Evolutionary conservation across 2,888 invertebrate genomes (phyloP).

Genomic region (Cremastinae sp.): DNA sequence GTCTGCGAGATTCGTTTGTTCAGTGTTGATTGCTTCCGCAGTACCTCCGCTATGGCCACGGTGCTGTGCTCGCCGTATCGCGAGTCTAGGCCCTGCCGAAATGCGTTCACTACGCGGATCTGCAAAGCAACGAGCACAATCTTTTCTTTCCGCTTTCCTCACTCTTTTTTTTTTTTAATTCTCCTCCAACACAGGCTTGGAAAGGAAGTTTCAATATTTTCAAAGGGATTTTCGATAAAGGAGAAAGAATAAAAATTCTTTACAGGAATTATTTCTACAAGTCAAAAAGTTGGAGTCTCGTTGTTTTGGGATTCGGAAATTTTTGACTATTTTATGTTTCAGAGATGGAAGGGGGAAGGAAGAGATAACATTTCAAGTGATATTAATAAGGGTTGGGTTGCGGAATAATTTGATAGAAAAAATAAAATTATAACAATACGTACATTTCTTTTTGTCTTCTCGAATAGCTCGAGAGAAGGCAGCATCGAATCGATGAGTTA

Average conservation of each 20-base stretch:
- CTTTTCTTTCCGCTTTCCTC: slow-evolving; percentile 24
- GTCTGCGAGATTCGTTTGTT: slow-evolving; percentile 95
- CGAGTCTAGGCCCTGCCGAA: slow-evolving; percentile 98
- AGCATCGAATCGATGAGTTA: slow-evolving; percentile 17
- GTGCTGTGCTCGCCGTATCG: slow-evolving; percentile 95
- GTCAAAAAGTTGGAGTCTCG: no score
- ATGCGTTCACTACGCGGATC: slow-evolving; percentile 99
- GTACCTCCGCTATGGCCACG: slow-evolving; percentile 95
- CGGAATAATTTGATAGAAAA: slow-evolving; percentile 13
- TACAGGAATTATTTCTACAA: no score
- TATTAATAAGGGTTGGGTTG: neutral
- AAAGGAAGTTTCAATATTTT: neutral
- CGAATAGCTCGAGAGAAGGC: slow-evolving; percentile 35
- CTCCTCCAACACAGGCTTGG: neutral
- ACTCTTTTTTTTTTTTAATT: slow-evolving; percentile 11
- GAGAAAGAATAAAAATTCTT: no score
- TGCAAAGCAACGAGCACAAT: slow-evolving; percentile 82
- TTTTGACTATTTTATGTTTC: no score
- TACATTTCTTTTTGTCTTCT: slow-evolving; percentile 35
- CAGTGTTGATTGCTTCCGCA: slow-evolving; percentile 95
- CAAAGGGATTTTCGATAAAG: neutral
- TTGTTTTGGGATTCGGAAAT: no score
- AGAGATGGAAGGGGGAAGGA: no score
- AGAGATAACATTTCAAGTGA: neutral
- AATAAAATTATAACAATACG: slow-evolving; percentile 37